These are phyloP conservation scores for Dolichomitus sp. DNA, from an alignment of 2,888 invertebrate species.

Conservation along the genomic window DNA sequence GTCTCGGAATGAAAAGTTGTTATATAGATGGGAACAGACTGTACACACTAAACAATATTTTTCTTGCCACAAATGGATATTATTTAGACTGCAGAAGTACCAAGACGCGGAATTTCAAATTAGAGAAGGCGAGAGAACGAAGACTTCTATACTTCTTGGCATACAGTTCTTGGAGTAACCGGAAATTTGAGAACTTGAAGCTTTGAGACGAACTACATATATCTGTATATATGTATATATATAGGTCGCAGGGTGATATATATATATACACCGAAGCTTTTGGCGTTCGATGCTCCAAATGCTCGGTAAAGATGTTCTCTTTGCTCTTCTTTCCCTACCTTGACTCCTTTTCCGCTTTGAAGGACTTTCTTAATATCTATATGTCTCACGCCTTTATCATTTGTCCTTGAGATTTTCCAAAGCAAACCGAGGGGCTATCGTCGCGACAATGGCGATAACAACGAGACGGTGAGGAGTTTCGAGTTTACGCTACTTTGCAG, in stretches of 20 bases:
- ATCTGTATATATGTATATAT: slow-evolving; percentile 4
- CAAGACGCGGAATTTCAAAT: background rate
- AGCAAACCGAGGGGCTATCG: background rate
- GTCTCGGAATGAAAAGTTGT: background rate
- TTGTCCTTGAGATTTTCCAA: slow-evolving; percentile 13
- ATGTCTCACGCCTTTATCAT: background rate
- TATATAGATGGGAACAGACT: background rate
- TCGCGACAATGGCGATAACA: slow-evolving; percentile 14
- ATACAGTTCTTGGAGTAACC: slow-evolving; percentile 63
- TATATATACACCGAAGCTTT: slow-evolving; percentile 4
- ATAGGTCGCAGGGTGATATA: too few species aligned
- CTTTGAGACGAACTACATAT: slow-evolving; percentile 49
- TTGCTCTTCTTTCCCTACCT: slow-evolving; percentile 12
- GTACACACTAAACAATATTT: too few species aligned
- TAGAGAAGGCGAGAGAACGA: slow-evolving; percentile 20
- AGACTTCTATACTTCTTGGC: slow-evolving; percentile 62
- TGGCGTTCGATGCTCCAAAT: slow-evolving; percentile 8
- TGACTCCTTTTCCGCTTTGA: slow-evolving; percentile 1
- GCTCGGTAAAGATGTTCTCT: slow-evolving; percentile 4
- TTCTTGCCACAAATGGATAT: too few species aligned
- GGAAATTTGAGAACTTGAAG: slow-evolving; percentile 83
- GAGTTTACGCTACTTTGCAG: slow-evolving; percentile 29
- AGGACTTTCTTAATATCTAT: background rate
- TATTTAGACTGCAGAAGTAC: background rate
- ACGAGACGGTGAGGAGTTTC: slow-evolving; percentile 13